Evolutionary conservation across 1,140 invertebrate species (phyloP), one percentile per base, ranked within the genome.

Genomic region (Drosophila ercepeae): DNA sequence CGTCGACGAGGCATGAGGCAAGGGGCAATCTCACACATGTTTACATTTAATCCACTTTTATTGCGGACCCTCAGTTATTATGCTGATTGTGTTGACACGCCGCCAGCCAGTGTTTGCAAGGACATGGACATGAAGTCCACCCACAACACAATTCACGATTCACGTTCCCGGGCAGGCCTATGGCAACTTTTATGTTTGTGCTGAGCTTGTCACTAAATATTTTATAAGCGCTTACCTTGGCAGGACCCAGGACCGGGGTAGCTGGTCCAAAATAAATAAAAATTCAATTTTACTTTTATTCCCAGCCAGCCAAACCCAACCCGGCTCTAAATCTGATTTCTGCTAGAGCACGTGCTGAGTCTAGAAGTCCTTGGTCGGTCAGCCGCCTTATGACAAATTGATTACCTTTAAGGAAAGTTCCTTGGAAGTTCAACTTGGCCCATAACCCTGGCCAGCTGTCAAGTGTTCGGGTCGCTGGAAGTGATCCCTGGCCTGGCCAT

Each of bases 41-140:
- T 83, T 83, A 63, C 81, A 63, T 86, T 83, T 83, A 86, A 86
- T 83, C 75, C 79, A 83, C 75, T 83, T 83, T 83, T 83, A 83
- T 75, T 75, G 71, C 65, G 75, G 27, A 49, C 49, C 71, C 81
- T 79, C 81, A 68, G 76, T 73, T 86, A 86, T 86, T 84, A 86
- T 86, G 76, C 81, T 86, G 79, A 86, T 84, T 84, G 76, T 86
- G 79, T 84, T 84, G 79, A 84, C 79, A 78, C 57, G 74, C 52
- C 51, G 48, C 23, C 34, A 16, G 46, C 19, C 54, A 49, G 32
- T 68, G 72, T 48, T 53, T 42, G 54, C 13, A 39, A 16, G 29
- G 27, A 48, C 46, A 61, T 19, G 29, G 1, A 42, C 11, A 3
- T 14, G n/a, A 11, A 45, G 34, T 25, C 14, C 3, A 18, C n/a